Evolutionary conservation across 23 tunicate genomes (phyloP).

Genomic region (Halocynthia roretzi): DNA sequence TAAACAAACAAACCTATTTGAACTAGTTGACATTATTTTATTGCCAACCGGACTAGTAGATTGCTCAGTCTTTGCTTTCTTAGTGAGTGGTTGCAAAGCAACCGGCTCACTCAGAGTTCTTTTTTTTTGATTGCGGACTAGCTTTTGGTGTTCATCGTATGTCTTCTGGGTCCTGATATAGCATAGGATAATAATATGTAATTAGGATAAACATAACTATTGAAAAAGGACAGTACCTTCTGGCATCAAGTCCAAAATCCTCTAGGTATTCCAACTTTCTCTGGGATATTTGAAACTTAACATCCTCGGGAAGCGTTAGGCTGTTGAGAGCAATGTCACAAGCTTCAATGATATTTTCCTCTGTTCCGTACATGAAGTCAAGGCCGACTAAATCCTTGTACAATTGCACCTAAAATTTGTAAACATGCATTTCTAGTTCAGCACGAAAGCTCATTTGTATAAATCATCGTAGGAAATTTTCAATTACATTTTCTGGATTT

Average conservation of each 20-base stretch:
- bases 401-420: conserved; percentile 37
- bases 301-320: conserved; percentile 65
- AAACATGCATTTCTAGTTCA: not conserved
- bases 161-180: conserved; percentile 57
- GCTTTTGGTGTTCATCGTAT: conserved; percentile 88
- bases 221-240: not conserved
- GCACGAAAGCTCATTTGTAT: not conserved
- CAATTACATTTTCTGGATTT: conserved; percentile 1
- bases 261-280: conserved; percentile 80
- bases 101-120: conserved; percentile 22
- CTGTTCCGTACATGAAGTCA: conserved; percentile 56
- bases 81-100: conserved; percentile 34
- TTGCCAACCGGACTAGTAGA: conserved; percentile 31
- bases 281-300: conserved; percentile 71
- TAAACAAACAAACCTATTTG: not conserved
- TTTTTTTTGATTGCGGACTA: conserved; percentile 54
- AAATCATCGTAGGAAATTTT: not conserved
- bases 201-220: not conserved
- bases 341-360: conserved; percentile 55
- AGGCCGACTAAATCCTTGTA: conserved; percentile 85
- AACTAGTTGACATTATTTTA: conserved; percentile 15
- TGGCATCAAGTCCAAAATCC: conserved; percentile 72
- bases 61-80: conserved; percentile 66
- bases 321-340: conserved; percentile 56
- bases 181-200: not conserved